Conservation (phyloP, 2,113 vertebrate genomes). For the Brevimyrus niger region DNA sequence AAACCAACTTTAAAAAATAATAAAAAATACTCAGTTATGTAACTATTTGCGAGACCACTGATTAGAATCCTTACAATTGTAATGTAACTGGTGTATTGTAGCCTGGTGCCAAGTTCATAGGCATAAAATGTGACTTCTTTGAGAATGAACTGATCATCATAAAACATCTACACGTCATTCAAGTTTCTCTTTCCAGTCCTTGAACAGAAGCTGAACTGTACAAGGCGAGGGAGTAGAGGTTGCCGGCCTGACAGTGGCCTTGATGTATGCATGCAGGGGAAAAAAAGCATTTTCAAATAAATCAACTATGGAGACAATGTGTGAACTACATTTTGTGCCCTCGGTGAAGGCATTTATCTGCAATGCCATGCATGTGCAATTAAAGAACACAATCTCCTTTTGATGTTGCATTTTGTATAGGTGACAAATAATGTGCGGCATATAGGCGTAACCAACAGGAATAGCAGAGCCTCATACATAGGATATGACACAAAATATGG, state of each 20-base stretch:
- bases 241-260: constrained; percentile 40
- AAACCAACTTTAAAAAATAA: background rate
- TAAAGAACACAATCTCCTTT: constrained; percentile 24
- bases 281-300: constrained; percentile 34
- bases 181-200: constrained; percentile 32
- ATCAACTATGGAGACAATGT: constrained; percentile 36
- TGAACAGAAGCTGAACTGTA: constrained; percentile 28
- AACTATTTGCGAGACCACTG: background rate
- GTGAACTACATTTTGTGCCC: constrained; percentile 30
- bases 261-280: constrained; percentile 32
- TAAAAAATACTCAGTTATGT: background rate
- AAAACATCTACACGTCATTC: constrained; percentile 31
- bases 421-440: constrained; percentile 1
- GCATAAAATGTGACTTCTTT: constrained; percentile 27
- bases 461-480: background rate
- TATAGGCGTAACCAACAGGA: background rate
- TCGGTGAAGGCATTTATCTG: constrained; percentile 27
- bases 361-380: constrained; percentile 33
- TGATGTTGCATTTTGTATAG: constrained; percentile 29
- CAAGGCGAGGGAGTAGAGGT: constrained; percentile 13
- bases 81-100: background rate
- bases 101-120: background rate
- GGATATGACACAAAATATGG: background rate
- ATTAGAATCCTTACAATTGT: background rate
- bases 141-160: constrained; percentile 13